Evolutionary conservation across 2,888 invertebrate species (phyloP), one percentile per base, ranked within the genome.

Genomic region (Harmothoe impar): DNA sequence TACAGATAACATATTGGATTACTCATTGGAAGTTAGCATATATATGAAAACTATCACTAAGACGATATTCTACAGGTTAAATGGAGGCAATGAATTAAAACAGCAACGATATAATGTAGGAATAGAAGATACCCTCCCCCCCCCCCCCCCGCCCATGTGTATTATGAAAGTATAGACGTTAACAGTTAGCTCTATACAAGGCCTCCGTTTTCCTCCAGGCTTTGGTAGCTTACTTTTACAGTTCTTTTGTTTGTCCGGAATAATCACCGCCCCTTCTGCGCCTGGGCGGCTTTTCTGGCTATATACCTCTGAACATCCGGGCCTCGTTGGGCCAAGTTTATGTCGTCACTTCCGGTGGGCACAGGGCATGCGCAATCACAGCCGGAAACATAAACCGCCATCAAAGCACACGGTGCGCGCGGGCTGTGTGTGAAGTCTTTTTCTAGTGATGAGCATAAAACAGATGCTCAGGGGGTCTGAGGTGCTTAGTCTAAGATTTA

Each of bases 291-390:
- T 72, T 72, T 29, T 29, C 72, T 29, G n/a, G n/a, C 12, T 15
- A 23, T 29, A 29, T 72, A 72, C 84, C 78, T 3, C 78, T 29
- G 78, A 78, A 35, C 56, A 86, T 81, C 81, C 81, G 81, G 81
- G 54, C 12, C 56, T 54, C 86, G 54, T 54, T 86, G 25, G 54
- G 54, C 86, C 56, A 52, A 86, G 54, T 86, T 86, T 86, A 52
- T 54, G 86, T 31, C 86, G 54, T 56, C 33, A 52, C 86, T 86
- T 86, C 54, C 86, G 54, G 86, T 56, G 86, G 52, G 86, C 52
- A 52, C 86, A 86, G 54, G n/a, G 86, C 86, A 31, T 54, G 54
- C 56, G 56, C 56, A 86, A 86, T 86, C 54, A 86, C 52, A 81
- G 23, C 33, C 23, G 81, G 81, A 20, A 81, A 81, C 81, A 81